Conservation (phyloP, 1,140 invertebrate genomes). For the Drosophila melanogaster region Release_6_plus_ISO1_MT NT_037436.4:14650501-14651000, state of each 20-base stretch:
- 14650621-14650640: constrained; percentile 71
- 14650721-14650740: constrained; percentile 40
- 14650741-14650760: constrained; percentile 24
- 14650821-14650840: not conserved
- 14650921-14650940: not conserved
- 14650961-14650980: constrained; percentile 30
- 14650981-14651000: constrained; percentile 32
- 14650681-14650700: constrained; percentile 56
- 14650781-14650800: constrained; percentile 42
- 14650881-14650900: constrained; percentile 3
- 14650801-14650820: not conserved
- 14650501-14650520: constrained; percentile 47
- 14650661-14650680: not conserved
- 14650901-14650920: constrained; percentile 11
- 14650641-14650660: constrained; percentile 51
- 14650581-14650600: constrained; percentile 68
- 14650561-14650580: constrained; percentile 72
- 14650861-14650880: constrained; percentile 6
- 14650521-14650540: constrained; percentile 51
- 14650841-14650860: not conserved
- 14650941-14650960: not conserved
- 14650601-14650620: constrained; percentile 66
- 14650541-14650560: constrained; percentile 50
- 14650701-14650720: constrained; percentile 74
- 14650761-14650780: constrained; percentile 69